phyloP scores from a whole-genome alignment of 92 coral and sea anemone species.

The Anthopleura xanthogrammica region DNA sequence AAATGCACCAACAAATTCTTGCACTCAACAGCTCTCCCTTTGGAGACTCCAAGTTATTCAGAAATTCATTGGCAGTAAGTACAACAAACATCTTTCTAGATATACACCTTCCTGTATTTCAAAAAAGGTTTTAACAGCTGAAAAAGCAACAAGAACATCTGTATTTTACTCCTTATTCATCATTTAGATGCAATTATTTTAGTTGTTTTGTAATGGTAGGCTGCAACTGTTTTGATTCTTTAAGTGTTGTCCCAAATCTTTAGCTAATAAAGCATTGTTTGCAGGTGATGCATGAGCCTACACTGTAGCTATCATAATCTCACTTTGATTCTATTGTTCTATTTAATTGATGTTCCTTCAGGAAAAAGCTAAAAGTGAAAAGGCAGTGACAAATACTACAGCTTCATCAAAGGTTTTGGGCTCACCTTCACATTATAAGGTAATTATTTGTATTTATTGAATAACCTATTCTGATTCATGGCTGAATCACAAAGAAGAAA shows the following conservation, averaged over 20 bases:
- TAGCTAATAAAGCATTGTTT: background rate
- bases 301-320: background rate
- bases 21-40: constrained; percentile 93
- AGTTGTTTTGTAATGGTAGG: too few species aligned
- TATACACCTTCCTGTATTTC: background rate
- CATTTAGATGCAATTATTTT: too few species aligned
- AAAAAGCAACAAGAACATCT: background rate
- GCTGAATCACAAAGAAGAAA: too few species aligned
- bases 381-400: constrained; percentile 60
- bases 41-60: constrained; percentile 95
- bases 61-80: constrained; percentile 87
- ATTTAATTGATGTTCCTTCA: background rate
- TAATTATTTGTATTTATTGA: constrained; percentile 12
- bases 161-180: too few species aligned
- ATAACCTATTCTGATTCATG: too few species aligned
- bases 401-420: constrained; percentile 55
- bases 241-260: too few species aligned
- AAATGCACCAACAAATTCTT: constrained; percentile 79
- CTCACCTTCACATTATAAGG: constrained; percentile 96
- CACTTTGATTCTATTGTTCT: background rate
- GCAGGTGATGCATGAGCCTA: background rate
- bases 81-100: background rate
- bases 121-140: too few species aligned
- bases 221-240: too few species aligned
- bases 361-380: constrained; percentile 77